These are phyloP conservation scores for Amphiprion percula DNA, from an alignment of 2,113 vertebrate species.

Conservation along the genomic window DNA sequence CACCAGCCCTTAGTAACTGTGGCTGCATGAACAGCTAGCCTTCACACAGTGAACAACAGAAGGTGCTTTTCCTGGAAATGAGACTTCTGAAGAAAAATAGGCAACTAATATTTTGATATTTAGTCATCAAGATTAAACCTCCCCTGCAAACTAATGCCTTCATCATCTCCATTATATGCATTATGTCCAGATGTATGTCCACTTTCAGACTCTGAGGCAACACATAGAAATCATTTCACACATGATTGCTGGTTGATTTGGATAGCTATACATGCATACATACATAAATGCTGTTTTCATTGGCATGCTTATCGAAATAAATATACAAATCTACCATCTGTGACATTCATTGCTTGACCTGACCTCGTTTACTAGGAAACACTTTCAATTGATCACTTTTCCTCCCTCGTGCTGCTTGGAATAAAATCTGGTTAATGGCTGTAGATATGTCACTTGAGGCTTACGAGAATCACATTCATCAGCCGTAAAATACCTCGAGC, in stretches of 20 bases:
- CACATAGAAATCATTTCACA: conserved; percentile 14
- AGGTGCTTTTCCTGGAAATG: no score
- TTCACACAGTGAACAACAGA: no score
- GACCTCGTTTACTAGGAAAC: neutral
- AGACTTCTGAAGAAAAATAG: neutral
- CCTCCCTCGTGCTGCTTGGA: neutral
- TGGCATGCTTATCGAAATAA: neutral
- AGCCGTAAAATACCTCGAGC: neutral
- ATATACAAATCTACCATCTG: neutral
- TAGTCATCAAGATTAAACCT: conserved; percentile 4
- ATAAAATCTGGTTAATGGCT: neutral
- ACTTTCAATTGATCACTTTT: neutral
- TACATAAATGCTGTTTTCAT: neutral
- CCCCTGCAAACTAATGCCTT: neutral
- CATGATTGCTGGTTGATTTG: conserved; percentile 25
- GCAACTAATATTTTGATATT: neutral
- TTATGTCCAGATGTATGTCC: conserved; percentile 13
- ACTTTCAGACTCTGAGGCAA: conserved; percentile 5
- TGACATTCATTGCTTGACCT: neutral
- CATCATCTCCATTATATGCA: conserved; percentile 2
- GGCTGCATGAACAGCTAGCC: no score
- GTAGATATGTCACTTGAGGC: neutral
- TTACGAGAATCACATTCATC: neutral
- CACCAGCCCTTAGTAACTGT: no score
- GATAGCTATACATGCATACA: neutral